These are phyloP conservation scores for Platycercus adscitus DNA, from an alignment of 2,113 vertebrate genomes.

Conservation along the genomic window DNA sequence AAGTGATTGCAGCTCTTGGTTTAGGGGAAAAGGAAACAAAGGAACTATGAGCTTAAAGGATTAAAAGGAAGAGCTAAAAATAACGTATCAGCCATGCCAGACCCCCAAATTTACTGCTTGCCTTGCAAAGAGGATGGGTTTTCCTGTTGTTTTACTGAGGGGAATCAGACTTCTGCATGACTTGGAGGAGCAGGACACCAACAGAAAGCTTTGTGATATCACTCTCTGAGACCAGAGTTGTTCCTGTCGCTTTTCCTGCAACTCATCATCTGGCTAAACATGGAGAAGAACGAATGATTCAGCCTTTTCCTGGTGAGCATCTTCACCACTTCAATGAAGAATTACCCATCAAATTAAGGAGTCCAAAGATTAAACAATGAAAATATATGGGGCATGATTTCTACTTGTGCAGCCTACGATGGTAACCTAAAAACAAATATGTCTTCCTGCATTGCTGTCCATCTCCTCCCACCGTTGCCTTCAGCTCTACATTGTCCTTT, in stretches of 20 bases:
- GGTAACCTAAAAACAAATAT: neutral
- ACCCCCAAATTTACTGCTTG: slow-evolving; percentile 42
- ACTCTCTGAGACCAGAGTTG: neutral
- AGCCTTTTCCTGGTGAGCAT: neutral
- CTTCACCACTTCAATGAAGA: neutral
- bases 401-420: neutral
- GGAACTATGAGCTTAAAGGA: slow-evolving; percentile 44
- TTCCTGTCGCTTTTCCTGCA: neutral
- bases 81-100: slow-evolving; percentile 39
- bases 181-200: neutral
- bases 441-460: neutral
- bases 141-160: slow-evolving; percentile 4
- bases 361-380: neutral
- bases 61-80: slow-evolving; percentile 65
- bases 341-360: neutral
- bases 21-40: slow-evolving; percentile 56
- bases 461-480: neutral
- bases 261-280: neutral
- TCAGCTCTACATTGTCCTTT: neutral
- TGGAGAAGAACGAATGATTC: neutral
- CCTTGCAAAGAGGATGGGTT: slow-evolving; percentile 6
- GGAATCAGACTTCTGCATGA: neutral
- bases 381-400: neutral
- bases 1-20: slow-evolving; percentile 43
- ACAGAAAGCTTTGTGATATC: neutral